Evolutionary conservation across 1,140 invertebrate genomes (phyloP), one percentile per base, ranked within the genome.

Genomic region (Zaprionus vittiger): DNA sequence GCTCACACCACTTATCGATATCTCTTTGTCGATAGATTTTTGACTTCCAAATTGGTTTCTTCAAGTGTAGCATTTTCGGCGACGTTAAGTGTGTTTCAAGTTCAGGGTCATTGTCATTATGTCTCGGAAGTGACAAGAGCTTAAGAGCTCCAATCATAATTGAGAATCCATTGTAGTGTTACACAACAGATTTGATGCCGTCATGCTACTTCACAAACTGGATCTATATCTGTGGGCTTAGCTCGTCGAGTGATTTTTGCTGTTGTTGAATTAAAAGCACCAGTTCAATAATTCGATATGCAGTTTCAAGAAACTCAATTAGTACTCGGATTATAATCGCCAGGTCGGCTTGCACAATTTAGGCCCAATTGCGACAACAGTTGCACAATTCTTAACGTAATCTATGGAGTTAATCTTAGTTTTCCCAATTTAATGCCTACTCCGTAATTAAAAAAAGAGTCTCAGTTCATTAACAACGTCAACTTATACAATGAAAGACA

Each of bases 181-280:
- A 84, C 85, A 84, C 69, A 90, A 90, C 47, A 37, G 28, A 60
- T 73, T 73, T 77, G 77, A 79, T 77, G 81, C 68, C 79, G 80
- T 89, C 85, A 89, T 84, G 85, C 84, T 71, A 67, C 81, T 89
- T 72, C 81, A 81, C 84, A 84, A 90, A 89, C 81, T 81, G 71
- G 68, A 84, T 69, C 67, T 69, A 34, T 5, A 55, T 24, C 64
- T 28, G 41, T 20, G 9, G 1, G 44, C 11, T 17, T 15, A 77
- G 70, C 70, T 20, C 34, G 73, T 77, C 66, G 60, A 74, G 54
- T 69, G 63, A 73, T 83, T 78, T 71, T 24, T 37, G 44, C 22
- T 59, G 17, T 70, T 59, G 71, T 71, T 71, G 41, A 71, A 70
- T 70, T 41, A 6, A 24, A 20, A 55, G 38, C 28, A 11, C 31